These are phyloP conservation scores for Sorex maritimensis DNA, from an alignment of 2,797 vertebrate genomes.

Conservation along the genomic window DNA sequence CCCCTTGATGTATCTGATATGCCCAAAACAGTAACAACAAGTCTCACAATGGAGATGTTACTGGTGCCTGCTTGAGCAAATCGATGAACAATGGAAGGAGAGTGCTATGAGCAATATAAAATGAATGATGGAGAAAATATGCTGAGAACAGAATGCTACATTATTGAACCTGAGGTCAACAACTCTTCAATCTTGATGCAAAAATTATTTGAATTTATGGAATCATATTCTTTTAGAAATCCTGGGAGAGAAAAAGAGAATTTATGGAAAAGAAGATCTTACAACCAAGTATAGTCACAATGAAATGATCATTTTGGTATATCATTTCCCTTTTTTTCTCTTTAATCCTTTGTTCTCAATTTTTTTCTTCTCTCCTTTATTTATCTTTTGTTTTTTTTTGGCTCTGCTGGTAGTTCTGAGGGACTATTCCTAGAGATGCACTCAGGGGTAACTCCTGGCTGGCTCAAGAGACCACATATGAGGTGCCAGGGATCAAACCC, in stretches of 20 bases:
- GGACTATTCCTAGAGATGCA: too few relatives aligned
- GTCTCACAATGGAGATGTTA: too few relatives aligned
- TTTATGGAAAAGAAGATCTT: slow-evolving; percentile 1
- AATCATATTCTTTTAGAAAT: neutral
- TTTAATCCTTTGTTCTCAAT: neutral
- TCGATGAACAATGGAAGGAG: too few relatives aligned
- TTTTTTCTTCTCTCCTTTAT: neutral
- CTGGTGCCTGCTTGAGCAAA: too few relatives aligned
- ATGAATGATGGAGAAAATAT: neutral
- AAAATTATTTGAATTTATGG: slow-evolving; percentile 37
- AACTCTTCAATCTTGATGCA: neutral
- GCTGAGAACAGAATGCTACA: neutral
- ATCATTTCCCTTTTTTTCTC: neutral
- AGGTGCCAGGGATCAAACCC: too few relatives aligned
- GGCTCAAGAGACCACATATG: too few relatives aligned
- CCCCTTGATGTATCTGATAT: too few relatives aligned
- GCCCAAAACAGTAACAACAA: too few relatives aligned
- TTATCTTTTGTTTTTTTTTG: neutral
- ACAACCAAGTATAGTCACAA: neutral
- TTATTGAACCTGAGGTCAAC: slow-evolving; percentile 23
- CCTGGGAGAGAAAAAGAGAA: neutral
- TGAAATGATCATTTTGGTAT: neutral
- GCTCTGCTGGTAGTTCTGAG: too few relatives aligned
- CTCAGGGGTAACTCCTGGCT: too few relatives aligned
- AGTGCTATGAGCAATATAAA: too few relatives aligned